These are phyloP conservation scores for Chrysochloris asiatica DNA, from an alignment of 2,113 vertebrate species.

Conservation along the genomic window DNA sequence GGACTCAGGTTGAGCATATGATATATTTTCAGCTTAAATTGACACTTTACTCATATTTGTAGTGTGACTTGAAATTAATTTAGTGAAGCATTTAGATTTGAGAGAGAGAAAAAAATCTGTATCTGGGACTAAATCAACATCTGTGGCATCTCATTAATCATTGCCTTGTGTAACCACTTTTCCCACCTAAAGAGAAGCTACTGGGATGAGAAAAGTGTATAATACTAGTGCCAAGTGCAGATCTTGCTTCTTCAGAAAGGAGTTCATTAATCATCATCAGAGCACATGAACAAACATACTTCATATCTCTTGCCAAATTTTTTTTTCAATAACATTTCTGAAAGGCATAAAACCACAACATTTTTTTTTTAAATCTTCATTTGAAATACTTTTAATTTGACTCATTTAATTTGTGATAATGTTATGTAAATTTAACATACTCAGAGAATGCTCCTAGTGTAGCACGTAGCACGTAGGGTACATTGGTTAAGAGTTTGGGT, in stretches of 20 bases:
- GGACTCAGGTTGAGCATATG: constrained; percentile 72
- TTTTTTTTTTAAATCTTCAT: constrained; percentile 66
- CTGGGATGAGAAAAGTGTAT: constrained; percentile 65
- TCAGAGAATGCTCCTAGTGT: background rate
- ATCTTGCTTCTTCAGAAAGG: constrained; percentile 71
- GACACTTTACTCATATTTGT: constrained; percentile 74
- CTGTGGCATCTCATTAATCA: constrained; percentile 75
- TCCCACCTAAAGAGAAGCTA: constrained; percentile 72
- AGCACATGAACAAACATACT: constrained; percentile 83
- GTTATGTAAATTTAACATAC: constrained; percentile 74
- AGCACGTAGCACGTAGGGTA: background rate
- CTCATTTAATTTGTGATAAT: constrained; percentile 78
- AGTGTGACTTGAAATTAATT: constrained; percentile 76
- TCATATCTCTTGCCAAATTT: constrained; percentile 72
- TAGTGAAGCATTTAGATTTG: constrained; percentile 69
- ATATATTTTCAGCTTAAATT: constrained; percentile 75
- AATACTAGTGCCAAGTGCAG: constrained; percentile 57
- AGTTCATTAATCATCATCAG: constrained; percentile 78
- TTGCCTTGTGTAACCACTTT: constrained; percentile 72
- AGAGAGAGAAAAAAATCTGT: constrained; percentile 43
- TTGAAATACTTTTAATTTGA: constrained; percentile 80
- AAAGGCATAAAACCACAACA: constrained; percentile 64
- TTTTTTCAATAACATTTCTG: constrained; percentile 80
- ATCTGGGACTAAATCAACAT: constrained; percentile 70
- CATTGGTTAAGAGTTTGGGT: background rate